Conservation (phyloP, 2,113 vertebrate genomes). For the Conger conger region DNA sequence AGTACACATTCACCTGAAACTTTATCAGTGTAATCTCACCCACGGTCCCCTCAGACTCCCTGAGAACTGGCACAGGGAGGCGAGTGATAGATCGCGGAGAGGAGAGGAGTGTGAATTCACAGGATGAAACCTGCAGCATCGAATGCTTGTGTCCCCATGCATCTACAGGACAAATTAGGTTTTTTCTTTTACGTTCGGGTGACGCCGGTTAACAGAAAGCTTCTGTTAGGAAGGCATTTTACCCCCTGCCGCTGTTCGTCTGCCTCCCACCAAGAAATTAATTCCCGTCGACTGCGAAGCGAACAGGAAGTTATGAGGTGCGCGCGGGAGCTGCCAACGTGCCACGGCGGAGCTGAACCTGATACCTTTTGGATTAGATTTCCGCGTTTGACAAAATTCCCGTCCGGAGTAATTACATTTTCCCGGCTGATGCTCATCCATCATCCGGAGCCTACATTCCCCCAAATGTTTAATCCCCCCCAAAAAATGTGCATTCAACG, state of each 20-base stretch:
- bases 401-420: constrained; percentile 36
- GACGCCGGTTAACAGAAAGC: not conserved
- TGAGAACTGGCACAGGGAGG: not conserved
- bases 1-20: too few species aligned
- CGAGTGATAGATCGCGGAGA: not conserved
- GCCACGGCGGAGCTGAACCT: constrained; percentile 15
- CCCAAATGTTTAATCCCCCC: constrained; percentile 33
- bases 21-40: not conserved
- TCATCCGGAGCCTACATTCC: constrained; percentile 6
- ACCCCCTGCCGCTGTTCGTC: not conserved
- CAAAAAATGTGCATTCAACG: constrained; percentile 32
- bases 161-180: not conserved
- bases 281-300: not conserved
- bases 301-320: not conserved
- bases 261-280: not conserved
- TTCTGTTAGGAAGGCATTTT: not conserved
- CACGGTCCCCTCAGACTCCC: not conserved
- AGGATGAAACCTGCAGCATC: not conserved
- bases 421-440: constrained; percentile 24
- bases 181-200: not conserved
- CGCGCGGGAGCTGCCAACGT: not conserved
- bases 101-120: not conserved
- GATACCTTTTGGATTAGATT: constrained; percentile 22
- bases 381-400: constrained; percentile 20
- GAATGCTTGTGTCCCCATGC: not conserved